These are phyloP conservation scores for Dicrurus megarhynchus DNA, from an alignment of 2,113 vertebrate genomes.

Conservation along the genomic window DNA sequence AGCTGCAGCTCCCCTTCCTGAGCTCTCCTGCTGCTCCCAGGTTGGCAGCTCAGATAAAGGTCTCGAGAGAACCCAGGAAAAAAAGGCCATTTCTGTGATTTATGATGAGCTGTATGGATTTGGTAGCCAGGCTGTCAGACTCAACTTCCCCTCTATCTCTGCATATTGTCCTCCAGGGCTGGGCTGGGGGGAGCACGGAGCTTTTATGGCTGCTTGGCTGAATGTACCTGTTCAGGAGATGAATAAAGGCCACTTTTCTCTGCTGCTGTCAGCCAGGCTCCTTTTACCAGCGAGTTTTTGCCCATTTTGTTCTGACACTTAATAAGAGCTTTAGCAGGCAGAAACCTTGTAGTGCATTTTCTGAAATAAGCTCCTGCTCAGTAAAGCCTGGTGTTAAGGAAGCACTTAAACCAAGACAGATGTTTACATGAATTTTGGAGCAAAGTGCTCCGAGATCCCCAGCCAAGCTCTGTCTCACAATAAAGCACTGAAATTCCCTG, in stretches of 20 bases:
- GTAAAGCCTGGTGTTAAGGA: background rate
- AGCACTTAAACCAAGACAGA: slow-evolving; percentile 10
- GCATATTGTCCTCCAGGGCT: background rate
- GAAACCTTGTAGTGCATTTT: background rate
- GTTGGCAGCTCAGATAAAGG: background rate
- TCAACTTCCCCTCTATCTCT: background rate
- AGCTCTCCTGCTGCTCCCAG: background rate
- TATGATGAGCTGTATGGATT: background rate
- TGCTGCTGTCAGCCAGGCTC: background rate
- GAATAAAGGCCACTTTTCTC: background rate
- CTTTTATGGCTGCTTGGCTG: background rate
- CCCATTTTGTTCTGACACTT: background rate
- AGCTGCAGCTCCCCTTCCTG: background rate
- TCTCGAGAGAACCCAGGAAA: background rate
- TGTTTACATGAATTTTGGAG: background rate
- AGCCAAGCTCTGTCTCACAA: background rate
- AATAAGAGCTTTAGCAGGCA: background rate
- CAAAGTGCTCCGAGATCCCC: background rate
- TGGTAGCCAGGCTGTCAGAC: background rate
- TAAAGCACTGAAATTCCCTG: background rate
- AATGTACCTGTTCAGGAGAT: background rate
- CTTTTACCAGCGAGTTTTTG: background rate
- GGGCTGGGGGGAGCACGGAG: background rate
- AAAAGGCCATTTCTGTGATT: background rate
- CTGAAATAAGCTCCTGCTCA: background rate